phyloP scores from a whole-genome alignment of 2,797 vertebrate species.

The Sarcoramphus papa region DNA sequence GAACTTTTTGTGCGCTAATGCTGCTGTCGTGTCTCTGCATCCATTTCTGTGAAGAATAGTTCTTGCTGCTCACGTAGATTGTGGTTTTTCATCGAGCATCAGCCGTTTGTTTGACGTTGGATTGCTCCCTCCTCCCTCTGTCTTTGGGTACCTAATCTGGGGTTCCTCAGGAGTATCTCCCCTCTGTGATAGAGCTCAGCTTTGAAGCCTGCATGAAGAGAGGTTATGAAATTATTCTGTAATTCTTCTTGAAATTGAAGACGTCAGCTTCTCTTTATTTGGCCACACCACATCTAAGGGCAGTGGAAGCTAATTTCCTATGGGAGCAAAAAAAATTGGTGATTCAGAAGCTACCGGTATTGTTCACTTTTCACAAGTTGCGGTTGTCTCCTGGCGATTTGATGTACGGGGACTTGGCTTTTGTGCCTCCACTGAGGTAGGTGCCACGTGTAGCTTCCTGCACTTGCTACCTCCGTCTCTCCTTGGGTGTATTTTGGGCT shows the following conservation, averaged over 20 bases:
- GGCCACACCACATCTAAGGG: not conserved
- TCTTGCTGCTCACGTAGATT: not conserved
- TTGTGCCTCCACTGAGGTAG: not conserved
- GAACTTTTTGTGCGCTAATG: not conserved
- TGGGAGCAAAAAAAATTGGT: not conserved
- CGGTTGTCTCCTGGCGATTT: not conserved
- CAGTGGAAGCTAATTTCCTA: not conserved
- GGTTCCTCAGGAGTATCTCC: not conserved
- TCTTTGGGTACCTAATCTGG: not conserved
- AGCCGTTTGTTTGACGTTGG: not conserved
- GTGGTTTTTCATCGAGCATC: not conserved
- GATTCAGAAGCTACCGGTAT: not conserved
- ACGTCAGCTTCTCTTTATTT: rapidly evolving
- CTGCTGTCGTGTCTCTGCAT: not conserved
- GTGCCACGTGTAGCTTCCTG: not conserved
- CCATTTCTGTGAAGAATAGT: not conserved
- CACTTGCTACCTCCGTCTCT: not conserved
- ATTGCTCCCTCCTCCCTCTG: not conserved
- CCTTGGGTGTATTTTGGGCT: not conserved
- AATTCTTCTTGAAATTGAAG: not conserved
- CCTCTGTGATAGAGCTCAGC: not conserved
- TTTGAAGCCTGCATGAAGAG: not conserved
- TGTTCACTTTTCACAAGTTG: not conserved
- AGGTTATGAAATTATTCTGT: not conserved
- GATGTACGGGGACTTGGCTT: not conserved